Percentiles rank a stretch among this genome's conserved stretches.
phyloP scores from a whole-genome alignment of 2,888 invertebrate species.

The Mythimna vitellina region DNA sequence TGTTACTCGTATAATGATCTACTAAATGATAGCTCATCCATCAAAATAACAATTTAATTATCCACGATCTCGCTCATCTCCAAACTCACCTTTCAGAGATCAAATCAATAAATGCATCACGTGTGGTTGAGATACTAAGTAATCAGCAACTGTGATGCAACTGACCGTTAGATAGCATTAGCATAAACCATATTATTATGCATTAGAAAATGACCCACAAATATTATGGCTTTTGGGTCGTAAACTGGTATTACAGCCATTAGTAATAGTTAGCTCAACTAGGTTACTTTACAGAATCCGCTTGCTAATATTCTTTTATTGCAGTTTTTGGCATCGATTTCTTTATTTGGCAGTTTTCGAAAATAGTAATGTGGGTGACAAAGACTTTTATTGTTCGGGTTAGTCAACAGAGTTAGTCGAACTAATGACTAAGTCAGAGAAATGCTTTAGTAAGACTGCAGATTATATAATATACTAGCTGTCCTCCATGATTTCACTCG shows the following conservation, averaged over 20 bases:
- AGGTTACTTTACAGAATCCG: constrained; percentile 14
- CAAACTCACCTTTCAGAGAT: constrained; percentile 4
- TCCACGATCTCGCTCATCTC: neutral
- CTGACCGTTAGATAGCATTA: neutral
- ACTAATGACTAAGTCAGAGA: neutral
- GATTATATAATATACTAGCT: constrained; percentile 15
- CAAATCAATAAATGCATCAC: constrained; percentile 2
- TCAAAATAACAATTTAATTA: neutral
- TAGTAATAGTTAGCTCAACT: neutral
- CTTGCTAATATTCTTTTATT: constrained; percentile 5
- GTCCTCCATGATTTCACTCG: too few relatives aligned
- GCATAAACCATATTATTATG: neutral
- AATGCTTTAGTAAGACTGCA: neutral
- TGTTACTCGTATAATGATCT: neutral
- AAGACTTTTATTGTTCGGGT: neutral
- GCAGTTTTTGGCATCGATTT: constrained; percentile 12
- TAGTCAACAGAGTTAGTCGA: neutral
- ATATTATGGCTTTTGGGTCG: constrained; percentile 1
- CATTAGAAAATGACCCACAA: neutral
- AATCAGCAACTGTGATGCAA: constrained; percentile 15
- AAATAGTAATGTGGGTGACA: constrained; percentile 5
- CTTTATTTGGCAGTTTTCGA: neutral
- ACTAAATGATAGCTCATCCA: neutral
- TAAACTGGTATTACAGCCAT: constrained; percentile 1
- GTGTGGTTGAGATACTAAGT: neutral